Evolutionary conservation across 2,888 invertebrate genomes (phyloP).

Genomic region (Yponomeuta plumbellus): DNA sequence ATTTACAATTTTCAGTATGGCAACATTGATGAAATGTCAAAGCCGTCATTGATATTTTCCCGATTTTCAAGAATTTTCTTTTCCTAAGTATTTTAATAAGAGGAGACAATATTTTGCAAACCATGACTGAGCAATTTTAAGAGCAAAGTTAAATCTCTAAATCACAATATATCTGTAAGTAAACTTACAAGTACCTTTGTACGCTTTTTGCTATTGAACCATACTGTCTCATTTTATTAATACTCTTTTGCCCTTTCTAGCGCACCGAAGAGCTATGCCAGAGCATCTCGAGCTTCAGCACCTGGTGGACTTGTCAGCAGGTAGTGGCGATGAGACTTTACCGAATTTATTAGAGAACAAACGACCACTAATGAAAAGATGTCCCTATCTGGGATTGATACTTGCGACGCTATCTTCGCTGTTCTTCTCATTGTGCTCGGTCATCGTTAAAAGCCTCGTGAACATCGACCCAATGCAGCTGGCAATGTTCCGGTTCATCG

Average conservation of each 20-base stretch:
- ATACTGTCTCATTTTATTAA: background rate
- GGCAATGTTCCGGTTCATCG: slow-evolving; percentile 91
- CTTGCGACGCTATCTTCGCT: slow-evolving; percentile 91
- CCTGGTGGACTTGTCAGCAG: slow-evolving; percentile 79
- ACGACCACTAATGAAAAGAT: slow-evolving; percentile 68
- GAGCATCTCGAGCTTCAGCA: slow-evolving; percentile 89
- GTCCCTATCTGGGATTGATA: slow-evolving; percentile 88
- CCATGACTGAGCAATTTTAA: no score
- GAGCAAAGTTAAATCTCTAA: no score
- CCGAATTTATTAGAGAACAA: slow-evolving; percentile 66
- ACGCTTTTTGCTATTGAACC: no score
- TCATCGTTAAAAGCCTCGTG: slow-evolving; percentile 91
- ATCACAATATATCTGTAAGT: no score
- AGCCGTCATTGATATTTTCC: no score
- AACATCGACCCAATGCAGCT: slow-evolving; percentile 92
- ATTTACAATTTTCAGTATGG: no score
- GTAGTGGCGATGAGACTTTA: slow-evolving; percentile 67
- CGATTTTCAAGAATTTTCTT: no score
- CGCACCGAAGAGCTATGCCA: slow-evolving; percentile 71
- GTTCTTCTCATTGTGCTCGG: slow-evolving; percentile 93
- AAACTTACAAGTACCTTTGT: no score
- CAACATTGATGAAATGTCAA: no score
- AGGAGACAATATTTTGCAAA: no score
- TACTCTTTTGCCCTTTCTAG: background rate
- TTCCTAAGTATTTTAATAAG: no score